Evolutionary conservation across 2,797 vertebrate genomes (phyloP), one percentile per base, ranked within the genome.

Genomic region (Brachyalestes nurse): DNA sequence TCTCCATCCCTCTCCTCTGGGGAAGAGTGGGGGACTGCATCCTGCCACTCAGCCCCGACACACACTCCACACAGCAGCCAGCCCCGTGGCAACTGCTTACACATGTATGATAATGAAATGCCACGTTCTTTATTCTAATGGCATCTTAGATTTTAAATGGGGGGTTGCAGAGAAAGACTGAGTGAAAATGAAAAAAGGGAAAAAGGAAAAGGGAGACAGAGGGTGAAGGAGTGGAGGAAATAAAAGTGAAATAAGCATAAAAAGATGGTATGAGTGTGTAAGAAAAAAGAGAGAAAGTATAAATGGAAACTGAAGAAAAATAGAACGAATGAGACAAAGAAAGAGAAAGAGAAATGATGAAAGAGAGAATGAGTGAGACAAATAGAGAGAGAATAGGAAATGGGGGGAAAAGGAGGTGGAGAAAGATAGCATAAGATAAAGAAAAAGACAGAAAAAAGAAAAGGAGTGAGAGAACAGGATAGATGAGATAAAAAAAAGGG

Each of bases 1-100:
- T 92, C 86, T 89, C 92, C 91, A 89, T 93, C 92, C 91, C 88
- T 86, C 88, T 84, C 90, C 88, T 90, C 87, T 85, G 88, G 88
- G 90, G 89, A 92, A 85, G 78, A 83, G 58, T 71, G 83, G 71
- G 53, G 40, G 38, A 77, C 78, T 67, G 76, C 82, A 72, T 62
- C 78, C 77, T 75, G 65, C 79, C 84, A 71, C 78, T 86, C 62
- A 58, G 79, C 28, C 73, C 86, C 86, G 85, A 85, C 84, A 88
- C 89, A 88, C 84, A 72, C 74, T 7, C 53, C 66, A 81, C 74
- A 77, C 62, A 73, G 58, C 64, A 72, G 79, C 80, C 70, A 65
- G 73, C 71, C 90, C 88, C 73, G 62, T 82, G 88, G 90, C 88
- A 62, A 82, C 69, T 79, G 84, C 89, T 87, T 87, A 86, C 85